Evolutionary conservation across 2,888 invertebrate genomes (phyloP), one percentile per base, ranked within the genome.

Genomic region (Mimas tiliae): DNA sequence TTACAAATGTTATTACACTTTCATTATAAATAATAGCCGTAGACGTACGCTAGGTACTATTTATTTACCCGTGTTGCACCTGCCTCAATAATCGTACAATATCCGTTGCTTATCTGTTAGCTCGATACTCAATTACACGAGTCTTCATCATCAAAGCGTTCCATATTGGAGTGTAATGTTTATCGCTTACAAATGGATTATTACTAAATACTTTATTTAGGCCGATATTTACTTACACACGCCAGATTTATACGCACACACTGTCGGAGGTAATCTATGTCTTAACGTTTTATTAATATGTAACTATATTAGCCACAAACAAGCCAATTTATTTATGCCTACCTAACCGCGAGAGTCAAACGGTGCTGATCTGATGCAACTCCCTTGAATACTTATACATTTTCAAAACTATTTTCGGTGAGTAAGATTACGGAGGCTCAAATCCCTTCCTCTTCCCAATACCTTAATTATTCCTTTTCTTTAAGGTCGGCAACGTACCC

Each of bases 121-220:
- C 50, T 19, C 50, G 19, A 19, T 50, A 50, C 19, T 9, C 19
- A 50, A 50, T 50, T 50, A 50, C 19, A 14, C 33, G 6, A 12
- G 52, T 12, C 52, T 27, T 19, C 6, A 27, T 27, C 33, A 6
- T 52, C 52, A 52, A 52, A 52, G 33, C 27, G 52, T 11, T 52
- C 52, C 6, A 27, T 27, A 33, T 48, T 50, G 7, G 14, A 11
- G 51, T 52, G 52, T 27, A 52, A 52, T 33, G 33, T 52, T 52
- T 65, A 45, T 63, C 58, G 63, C 12, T 27, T 50, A 55, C 65
- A 33, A 33, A 52, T 52, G 27, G 52, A 33, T 27, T 52, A 52
- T 27, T 52, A 52, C 52, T 33, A 27, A 52, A 52, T 52, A 27
- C 11, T 51, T 21, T 27, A 52, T 27, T 52, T 14, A 52, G 52